Percentiles rank a stretch among this genome's conserved stretches.
These are phyloP conservation scores for Cyprinella venusta DNA, from an alignment of 2,797 vertebrate genomes.

Conservation along the genomic window DNA sequence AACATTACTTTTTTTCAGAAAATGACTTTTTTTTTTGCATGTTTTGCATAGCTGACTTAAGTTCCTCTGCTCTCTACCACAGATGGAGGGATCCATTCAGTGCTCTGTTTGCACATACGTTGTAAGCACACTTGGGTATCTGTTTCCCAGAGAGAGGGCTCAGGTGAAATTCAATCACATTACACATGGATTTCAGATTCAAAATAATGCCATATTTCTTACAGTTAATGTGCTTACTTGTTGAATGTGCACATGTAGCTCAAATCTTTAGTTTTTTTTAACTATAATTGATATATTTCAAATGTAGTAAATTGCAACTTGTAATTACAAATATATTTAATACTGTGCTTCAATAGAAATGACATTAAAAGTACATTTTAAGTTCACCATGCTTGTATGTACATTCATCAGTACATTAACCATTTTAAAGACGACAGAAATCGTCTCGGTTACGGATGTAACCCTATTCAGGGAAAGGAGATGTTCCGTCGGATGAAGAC, in stretches of 20 bases:
- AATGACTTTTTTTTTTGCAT: not conserved
- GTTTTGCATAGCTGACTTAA: not conserved
- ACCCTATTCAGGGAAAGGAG: no score
- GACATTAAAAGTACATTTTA: no score
- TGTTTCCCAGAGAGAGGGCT: slow-evolving; percentile 72
- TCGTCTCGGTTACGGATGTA: no score
- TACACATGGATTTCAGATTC: not conserved
- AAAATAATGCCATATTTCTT: not conserved
- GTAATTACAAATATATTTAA: not conserved
- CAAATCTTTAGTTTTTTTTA: no score
- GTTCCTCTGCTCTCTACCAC: slow-evolving; percentile 25
- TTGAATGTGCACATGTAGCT: not conserved
- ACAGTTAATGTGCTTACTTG: not conserved
- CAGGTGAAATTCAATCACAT: slow-evolving; percentile 64
- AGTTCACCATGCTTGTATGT: no score
- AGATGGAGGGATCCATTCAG: slow-evolving; percentile 54
- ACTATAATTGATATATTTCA: not conserved
- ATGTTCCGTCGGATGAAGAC: no score
- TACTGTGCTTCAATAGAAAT: not conserved
- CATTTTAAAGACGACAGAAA: no score
- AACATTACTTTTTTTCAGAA: not conserved
- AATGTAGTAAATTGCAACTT: not conserved
- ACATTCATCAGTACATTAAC: no score
- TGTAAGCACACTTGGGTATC: slow-evolving; percentile 68
- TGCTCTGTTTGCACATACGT: slow-evolving; percentile 74